Evolutionary conservation across 2,113 vertebrate species (phyloP).

Genomic region (Murina feae): DNA sequence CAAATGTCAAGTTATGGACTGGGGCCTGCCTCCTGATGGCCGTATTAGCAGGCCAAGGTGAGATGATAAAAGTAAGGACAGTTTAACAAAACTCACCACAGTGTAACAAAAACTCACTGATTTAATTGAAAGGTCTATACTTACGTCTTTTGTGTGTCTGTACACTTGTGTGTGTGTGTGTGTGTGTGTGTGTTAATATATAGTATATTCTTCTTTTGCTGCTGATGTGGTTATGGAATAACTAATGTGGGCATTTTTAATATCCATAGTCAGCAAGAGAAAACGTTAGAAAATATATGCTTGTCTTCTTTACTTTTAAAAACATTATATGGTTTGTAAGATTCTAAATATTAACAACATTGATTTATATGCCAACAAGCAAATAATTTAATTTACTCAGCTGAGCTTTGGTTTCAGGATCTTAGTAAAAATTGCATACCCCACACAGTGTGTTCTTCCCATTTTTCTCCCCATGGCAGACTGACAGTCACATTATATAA

Average conservation of each 20-base stretch:
- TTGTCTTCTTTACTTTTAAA: not conserved
- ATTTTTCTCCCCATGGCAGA: not conserved
- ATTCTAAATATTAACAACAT: not conserved
- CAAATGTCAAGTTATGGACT: not conserved
- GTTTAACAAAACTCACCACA: not conserved
- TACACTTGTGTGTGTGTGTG: not conserved
- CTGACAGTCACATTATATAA: not conserved
- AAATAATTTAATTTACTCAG: not conserved
- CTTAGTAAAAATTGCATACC: not conserved
- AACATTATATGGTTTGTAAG: not conserved
- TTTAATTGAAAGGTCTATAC: not conserved
- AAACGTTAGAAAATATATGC: not conserved
- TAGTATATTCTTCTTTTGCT: not conserved
- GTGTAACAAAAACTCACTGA: not conserved
- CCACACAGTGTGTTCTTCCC: not conserved
- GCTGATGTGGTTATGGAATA: not conserved
- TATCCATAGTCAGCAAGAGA: not conserved
- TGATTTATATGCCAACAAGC: not conserved
- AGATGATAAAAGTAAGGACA: not conserved
- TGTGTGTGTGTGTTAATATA: not conserved
- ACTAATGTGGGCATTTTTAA: not conserved
- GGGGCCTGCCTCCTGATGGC: not conserved
- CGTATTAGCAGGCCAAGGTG: not conserved
- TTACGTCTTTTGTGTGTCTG: not conserved
- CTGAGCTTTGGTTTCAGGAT: not conserved